These are phyloP conservation scores for Halictus rubicundus DNA, from an alignment of 1,140 invertebrate species.

Conservation along the genomic window DNA sequence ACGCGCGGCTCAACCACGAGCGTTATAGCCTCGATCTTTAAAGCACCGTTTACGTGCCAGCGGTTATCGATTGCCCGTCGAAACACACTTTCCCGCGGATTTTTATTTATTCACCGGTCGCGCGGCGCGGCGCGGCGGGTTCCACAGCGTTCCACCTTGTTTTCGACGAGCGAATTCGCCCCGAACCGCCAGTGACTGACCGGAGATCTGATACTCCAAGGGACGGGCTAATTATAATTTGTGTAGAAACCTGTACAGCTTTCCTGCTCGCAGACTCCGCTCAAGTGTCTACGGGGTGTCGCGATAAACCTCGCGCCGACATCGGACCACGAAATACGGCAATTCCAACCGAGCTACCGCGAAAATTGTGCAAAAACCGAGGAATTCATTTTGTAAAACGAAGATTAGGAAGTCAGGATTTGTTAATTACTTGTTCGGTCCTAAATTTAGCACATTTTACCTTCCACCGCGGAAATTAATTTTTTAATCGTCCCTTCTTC, in stretches of 20 bases:
- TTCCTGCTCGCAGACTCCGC: neutral
- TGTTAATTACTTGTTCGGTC: too few relatives aligned
- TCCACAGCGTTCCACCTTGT: neutral
- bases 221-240: neutral
- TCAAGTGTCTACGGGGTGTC: neutral
- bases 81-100: slow-evolving; percentile 46
- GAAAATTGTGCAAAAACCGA: too few relatives aligned
- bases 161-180: neutral
- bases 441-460: too few relatives aligned
- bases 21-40: slow-evolving; percentile 11
- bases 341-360: too few relatives aligned
- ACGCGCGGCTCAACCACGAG: neutral
- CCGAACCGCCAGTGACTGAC: slow-evolving; percentile 4
- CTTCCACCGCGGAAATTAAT: too few relatives aligned
- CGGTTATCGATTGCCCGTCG: slow-evolving; percentile 51
- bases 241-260: neutral
- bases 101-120: slow-evolving; percentile 49
- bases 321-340: too few relatives aligned
- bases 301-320: neutral
- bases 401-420: too few relatives aligned
- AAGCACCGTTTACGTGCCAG: slow-evolving; percentile 27
- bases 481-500: too few relatives aligned
- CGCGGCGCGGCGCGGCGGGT: neutral
- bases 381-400: too few relatives aligned
- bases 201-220: neutral